Conservation (phyloP, 2,113 vertebrate genomes). For the Tringa solitaria region DNA sequence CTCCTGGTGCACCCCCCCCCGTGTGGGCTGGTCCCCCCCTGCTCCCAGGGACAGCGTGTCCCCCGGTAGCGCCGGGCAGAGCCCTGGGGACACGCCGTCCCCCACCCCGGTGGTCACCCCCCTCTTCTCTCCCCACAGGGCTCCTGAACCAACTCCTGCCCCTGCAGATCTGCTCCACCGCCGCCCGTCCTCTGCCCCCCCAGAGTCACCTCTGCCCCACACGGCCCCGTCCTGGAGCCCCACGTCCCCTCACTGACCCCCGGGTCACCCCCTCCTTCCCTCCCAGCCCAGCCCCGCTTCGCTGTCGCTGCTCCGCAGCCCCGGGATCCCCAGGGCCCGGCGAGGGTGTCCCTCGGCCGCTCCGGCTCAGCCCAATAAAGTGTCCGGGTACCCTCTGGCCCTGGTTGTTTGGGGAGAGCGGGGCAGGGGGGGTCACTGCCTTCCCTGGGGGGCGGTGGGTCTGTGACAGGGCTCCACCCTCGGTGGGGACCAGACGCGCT, state of each 20-base stretch:
- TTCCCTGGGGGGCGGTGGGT: not conserved
- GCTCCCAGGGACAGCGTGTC: too few species aligned
- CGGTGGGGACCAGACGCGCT: not conserved
- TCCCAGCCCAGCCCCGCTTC: not conserved
- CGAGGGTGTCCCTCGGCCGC: not conserved
- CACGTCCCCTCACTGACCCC: not conserved
- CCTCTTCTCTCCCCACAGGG: not conserved
- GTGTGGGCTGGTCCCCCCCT: too few species aligned
- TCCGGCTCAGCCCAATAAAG: not conserved
- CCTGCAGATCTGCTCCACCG: rapidly evolving
- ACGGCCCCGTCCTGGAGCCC: not conserved
- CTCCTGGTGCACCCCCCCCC: too few species aligned
- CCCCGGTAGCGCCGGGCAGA: too few species aligned
- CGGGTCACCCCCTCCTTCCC: not conserved
- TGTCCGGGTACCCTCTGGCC: not conserved
- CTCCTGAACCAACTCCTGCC: not conserved
- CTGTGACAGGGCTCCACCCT: not conserved
- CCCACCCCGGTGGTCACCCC: not conserved
- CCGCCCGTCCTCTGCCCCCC: not conserved
- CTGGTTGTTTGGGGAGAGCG: not conserved
- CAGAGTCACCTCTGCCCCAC: not conserved
- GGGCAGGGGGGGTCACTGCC: not conserved
- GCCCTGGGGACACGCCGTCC: too few species aligned
- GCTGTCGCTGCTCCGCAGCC: not conserved
- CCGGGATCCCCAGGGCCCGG: not conserved